Conservation (phyloP, 2,888 invertebrate genomes). For the Callimorpha dominula region DNA sequence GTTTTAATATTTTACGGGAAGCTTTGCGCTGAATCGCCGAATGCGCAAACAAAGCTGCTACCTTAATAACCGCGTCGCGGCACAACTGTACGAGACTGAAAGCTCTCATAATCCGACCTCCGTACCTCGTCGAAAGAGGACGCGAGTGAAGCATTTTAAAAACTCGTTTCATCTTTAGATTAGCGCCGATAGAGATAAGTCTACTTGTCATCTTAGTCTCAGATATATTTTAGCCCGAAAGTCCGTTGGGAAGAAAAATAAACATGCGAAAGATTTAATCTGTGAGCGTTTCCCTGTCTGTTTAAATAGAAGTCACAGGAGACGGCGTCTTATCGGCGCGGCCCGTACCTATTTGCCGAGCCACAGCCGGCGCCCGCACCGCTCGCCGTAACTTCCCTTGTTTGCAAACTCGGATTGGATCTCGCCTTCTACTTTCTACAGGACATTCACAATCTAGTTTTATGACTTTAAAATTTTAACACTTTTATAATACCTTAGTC, state of each 20-base stretch:
- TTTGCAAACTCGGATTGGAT: conserved; percentile 86
- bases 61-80: conserved; percentile 79
- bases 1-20: conserved; percentile 81
- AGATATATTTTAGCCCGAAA: conserved; percentile 72
- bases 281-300: conserved; percentile 80
- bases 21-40: conserved; percentile 74
- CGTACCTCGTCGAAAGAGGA: conserved; percentile 62
- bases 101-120: conserved; percentile 78
- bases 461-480: conserved; percentile 82
- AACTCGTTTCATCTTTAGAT: conserved; percentile 74
- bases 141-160: conserved; percentile 71
- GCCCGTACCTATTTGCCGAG: conserved; percentile 78
- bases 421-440: conserved; percentile 82
- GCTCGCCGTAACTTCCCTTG: conserved; percentile 82
- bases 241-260: conserved; percentile 76
- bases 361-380: conserved; percentile 67
- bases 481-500: conserved; percentile 68
- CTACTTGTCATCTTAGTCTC: conserved; percentile 74
- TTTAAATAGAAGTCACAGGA: conserved; percentile 84
- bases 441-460: conserved; percentile 83
- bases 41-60: conserved; percentile 79
- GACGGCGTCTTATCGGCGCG: conserved; percentile 82
- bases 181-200: conserved; percentile 75
- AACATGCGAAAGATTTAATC: conserved; percentile 81
- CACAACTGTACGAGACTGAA: conserved; percentile 68